Conservation (phyloP, 2,113 vertebrate species). For the Podarcis cretensis region DNA sequence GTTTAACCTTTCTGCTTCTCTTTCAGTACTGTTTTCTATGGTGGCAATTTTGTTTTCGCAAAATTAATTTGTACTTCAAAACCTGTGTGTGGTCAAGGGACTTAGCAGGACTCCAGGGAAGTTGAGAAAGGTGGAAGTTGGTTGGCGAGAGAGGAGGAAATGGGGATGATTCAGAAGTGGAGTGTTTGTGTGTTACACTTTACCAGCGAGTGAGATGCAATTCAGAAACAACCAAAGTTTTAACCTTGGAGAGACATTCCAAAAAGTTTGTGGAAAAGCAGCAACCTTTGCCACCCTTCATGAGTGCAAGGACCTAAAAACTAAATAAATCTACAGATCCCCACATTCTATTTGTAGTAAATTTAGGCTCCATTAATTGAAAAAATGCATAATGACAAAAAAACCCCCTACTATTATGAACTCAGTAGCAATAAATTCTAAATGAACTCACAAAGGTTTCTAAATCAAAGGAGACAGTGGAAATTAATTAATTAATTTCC, state of each 20-base stretch:
- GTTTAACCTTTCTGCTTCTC: constrained; percentile 29
- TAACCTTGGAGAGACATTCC: not conserved
- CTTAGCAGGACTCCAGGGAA: not conserved
- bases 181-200: not conserved
- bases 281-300: too few species aligned
- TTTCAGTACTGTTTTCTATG: not conserved
- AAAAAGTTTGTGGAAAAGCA: not conserved
- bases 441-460: too few species aligned
- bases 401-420: too few species aligned
- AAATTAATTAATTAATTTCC: too few species aligned
- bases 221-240: not conserved
- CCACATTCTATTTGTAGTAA: too few species aligned
- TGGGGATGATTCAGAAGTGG: not conserved
- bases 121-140: not conserved
- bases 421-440: too few species aligned
- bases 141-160: not conserved
- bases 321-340: too few species aligned
- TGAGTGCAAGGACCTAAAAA: too few species aligned
- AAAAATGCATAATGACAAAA: too few species aligned
- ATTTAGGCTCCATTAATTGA: too few species aligned
- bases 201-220: not conserved
- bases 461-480: too few species aligned
- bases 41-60: constrained; percentile 12
- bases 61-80: constrained; percentile 19
- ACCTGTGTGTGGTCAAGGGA: not conserved